Evolutionary conservation across 2,888 invertebrate genomes (phyloP), one percentile per base, ranked within the genome.

Genomic region (Parapristionchus giblindavisi): DNA sequence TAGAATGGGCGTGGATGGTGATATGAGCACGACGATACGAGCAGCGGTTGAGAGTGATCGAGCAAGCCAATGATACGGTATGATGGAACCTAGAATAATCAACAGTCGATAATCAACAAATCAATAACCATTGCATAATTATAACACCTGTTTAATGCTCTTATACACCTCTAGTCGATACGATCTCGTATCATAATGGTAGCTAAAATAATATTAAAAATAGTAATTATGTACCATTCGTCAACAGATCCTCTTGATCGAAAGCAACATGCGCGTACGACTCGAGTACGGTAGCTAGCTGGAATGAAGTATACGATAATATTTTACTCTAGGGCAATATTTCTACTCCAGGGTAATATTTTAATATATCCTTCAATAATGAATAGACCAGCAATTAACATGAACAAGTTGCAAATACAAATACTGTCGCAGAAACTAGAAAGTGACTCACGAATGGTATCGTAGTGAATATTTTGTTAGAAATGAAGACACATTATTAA

Each of bases 51-150:
- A 66, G 29, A 85, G 71, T 17, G 77, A 77, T 32, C 83, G 76
- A 61, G 80, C 63, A 34, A 86, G 78, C 86, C 86, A 86, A 29
- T 79, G 73, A 8, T 79, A 78, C 6, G 86, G 85, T 11, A 77
- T 77, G 8, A 81, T 66, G 21, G 63, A 65, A 65, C 71, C 83
- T 84, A 66, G 51, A 81, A 52, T 74, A 34, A 32, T n/a, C 24
- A 24, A 24, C n/a, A 32, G 21, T 32, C 32, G 11, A 3, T 17
- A 43, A 43, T 43, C 43, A 38, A n/a, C n/a, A n/a, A n/a, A n/a
- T n/a, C n/a, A n/a, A n/a, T 17, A 43, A 43, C 8, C 43, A 43
- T 14, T 43, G 8, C 17, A 43, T 43, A 43, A 43, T 43, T 17
- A 8, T 14, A 43, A 43, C 11, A 43, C 43, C 43, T 17, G 43